Conservation (phyloP, 2,888 invertebrate genomes). For the Lordiphosa andalusiaca region DNA sequence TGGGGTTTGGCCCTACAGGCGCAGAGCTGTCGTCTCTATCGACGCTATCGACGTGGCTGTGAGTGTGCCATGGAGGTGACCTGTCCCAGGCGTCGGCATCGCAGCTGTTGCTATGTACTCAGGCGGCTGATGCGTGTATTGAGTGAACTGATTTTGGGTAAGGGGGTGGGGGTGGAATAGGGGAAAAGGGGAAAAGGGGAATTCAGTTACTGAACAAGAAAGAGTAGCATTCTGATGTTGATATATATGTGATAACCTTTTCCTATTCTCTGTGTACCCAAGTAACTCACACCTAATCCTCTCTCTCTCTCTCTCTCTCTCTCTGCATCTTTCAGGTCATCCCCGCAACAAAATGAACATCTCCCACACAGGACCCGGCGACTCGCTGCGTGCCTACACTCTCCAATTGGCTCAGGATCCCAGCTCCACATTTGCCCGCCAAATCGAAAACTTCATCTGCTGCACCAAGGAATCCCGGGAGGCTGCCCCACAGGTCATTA, state of each 20-base stretch:
- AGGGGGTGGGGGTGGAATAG: not conserved
- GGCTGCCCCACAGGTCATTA: conserved; percentile 91
- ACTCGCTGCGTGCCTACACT: conserved; percentile 88
- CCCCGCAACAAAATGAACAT: conserved; percentile 82
- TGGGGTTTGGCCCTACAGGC: conserved; percentile 59
- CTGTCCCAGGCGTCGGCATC: conserved; percentile 11
- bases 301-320: not conserved
- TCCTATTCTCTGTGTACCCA: too few species aligned
- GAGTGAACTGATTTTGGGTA: not conserved
- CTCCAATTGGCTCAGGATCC: conserved; percentile 90
- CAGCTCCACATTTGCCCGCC: conserved; percentile 94
- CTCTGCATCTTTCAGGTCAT: too few species aligned
- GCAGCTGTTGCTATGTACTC: conserved; percentile 48
- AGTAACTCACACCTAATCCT: too few species aligned
- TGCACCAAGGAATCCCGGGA: conserved; percentile 95
- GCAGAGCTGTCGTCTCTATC: conserved; percentile 63
- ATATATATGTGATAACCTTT: too few species aligned
- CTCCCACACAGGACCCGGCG: conserved; percentile 83
- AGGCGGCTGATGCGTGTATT: conserved; percentile 56
- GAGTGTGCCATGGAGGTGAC: conserved; percentile 69
- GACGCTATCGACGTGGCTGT: conserved; percentile 62
- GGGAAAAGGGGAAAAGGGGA: too few species aligned
- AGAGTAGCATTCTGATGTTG: too few species aligned
- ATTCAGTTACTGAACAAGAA: too few species aligned
- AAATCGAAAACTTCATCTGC: conserved; percentile 95